Evolutionary conservation across 2,113 vertebrate genomes (phyloP).

Genomic region (Corythaeola cristata): DNA sequence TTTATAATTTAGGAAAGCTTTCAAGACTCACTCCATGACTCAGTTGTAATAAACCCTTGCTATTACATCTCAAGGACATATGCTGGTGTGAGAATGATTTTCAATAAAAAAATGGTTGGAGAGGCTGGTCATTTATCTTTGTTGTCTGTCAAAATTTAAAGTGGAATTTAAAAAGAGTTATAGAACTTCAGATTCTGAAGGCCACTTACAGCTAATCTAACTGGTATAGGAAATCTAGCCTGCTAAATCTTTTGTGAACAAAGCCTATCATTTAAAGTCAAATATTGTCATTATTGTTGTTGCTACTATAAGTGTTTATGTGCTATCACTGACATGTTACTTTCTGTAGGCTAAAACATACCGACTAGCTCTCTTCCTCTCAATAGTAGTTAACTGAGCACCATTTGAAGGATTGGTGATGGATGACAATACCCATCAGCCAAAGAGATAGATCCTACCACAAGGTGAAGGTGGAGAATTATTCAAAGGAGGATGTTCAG

Average conservation of each 20-base stretch:
- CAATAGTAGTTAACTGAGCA: neutral
- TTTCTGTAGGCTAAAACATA: neutral
- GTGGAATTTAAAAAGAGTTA: slow-evolving; percentile 13
- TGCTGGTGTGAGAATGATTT: slow-evolving; percentile 12
- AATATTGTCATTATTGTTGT: neutral
- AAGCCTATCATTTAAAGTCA: neutral
- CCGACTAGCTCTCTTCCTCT: neutral
- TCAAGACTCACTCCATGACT: neutral
- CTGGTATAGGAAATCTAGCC: neutral
- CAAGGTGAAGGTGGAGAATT: neutral
- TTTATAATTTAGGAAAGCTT: slow-evolving; percentile 13
- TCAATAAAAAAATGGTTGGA: neutral
- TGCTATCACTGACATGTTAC: neutral
- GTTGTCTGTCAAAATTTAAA: slow-evolving; percentile 22
- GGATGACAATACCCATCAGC: neutral
- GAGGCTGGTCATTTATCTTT: slow-evolving; percentile 25
- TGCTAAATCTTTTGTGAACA: neutral
- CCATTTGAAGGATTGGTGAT: neutral
- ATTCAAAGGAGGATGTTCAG: neutral
- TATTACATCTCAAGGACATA: slow-evolving; percentile 32
- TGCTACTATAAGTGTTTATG: neutral
- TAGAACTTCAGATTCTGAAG: slow-evolving; percentile 9
- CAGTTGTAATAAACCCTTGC: neutral
- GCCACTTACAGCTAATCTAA: neutral
- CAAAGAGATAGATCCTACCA: neutral